Evolutionary conservation across 2,888 invertebrate genomes (phyloP).

Genomic region (Chirona hameri): DNA sequence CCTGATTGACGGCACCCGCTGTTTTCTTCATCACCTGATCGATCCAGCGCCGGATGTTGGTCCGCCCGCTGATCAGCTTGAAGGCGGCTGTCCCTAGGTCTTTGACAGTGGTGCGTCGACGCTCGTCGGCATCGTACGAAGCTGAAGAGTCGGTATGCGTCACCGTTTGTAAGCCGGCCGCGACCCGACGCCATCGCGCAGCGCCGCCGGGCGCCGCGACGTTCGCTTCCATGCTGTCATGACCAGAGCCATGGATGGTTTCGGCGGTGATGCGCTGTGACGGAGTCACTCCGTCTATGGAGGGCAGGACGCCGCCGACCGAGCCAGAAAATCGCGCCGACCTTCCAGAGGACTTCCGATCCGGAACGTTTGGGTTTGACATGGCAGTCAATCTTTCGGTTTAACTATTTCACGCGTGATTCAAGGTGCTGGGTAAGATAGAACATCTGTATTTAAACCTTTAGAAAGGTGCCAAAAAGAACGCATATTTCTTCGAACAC

Average conservation of each 20-base stretch:
- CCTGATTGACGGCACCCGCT: not conserved
- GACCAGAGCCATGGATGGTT: not conserved
- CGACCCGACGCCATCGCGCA: not conserved
- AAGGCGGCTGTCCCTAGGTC: not conserved
- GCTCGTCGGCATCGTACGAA: not conserved
- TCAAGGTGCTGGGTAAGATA: no score
- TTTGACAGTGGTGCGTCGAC: not conserved
- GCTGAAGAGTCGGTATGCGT: not conserved
- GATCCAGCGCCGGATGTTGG: conserved; percentile 22
- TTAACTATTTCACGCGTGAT: not conserved
- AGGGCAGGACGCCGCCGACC: not conserved
- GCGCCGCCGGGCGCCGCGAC: not conserved
- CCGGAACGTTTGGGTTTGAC: no score
- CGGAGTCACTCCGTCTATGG: not conserved
- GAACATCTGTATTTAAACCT: no score
- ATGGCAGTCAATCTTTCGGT: no score
- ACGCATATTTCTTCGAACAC: no score
- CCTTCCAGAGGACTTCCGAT: no score
- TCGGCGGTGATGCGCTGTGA: not conserved
- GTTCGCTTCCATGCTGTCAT: not conserved
- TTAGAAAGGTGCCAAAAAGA: no score
- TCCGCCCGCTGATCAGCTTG: conserved; percentile 10
- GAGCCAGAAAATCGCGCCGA: not conserved
- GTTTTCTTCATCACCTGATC: not conserved
- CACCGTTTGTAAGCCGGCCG: not conserved